Evolutionary conservation across 2,888 invertebrate genomes (phyloP).

Genomic region (Trissolcus brochymenae): DNA sequence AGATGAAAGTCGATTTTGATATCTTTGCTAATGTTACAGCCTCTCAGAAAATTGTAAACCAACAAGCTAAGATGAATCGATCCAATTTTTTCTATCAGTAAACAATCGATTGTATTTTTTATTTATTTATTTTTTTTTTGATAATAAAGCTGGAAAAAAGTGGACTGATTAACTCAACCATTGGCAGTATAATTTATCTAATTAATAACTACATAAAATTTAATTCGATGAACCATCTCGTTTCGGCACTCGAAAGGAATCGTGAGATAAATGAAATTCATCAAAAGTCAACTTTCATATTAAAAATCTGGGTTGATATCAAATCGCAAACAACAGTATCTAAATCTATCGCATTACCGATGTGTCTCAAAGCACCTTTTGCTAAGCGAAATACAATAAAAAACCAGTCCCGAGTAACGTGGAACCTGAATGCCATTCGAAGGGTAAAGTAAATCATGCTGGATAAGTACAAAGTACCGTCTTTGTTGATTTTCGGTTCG

Average conservation of each 20-base stretch:
- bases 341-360: constrained; percentile 41
- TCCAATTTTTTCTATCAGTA: not conserved
- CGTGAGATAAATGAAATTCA: constrained; percentile 4
- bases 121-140: too few relatives aligned
- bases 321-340: constrained; percentile 43
- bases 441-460: constrained; percentile 35
- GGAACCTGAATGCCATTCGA: constrained; percentile 12
- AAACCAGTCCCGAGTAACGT: constrained; percentile 25
- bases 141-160: not conserved
- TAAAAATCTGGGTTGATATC: constrained; percentile 39
- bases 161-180: not conserved
- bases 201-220: constrained; percentile 1
- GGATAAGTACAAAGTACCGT: constrained; percentile 31
- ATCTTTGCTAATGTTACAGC: not conserved
- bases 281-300: constrained; percentile 29
- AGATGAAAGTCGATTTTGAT: not conserved
- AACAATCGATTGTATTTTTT: not conserved
- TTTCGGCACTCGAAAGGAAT: constrained; percentile 6
- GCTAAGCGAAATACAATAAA: constrained; percentile 31
- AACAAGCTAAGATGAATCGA: not conserved
- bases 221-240: constrained; percentile 28
- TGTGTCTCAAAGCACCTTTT: constrained; percentile 50
- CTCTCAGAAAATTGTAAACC: not conserved
- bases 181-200: not conserved
- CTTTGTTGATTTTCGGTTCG: constrained; percentile 12